Conservation (phyloP, 2,113 vertebrate species). For the Paratilapia polleni region DNA sequence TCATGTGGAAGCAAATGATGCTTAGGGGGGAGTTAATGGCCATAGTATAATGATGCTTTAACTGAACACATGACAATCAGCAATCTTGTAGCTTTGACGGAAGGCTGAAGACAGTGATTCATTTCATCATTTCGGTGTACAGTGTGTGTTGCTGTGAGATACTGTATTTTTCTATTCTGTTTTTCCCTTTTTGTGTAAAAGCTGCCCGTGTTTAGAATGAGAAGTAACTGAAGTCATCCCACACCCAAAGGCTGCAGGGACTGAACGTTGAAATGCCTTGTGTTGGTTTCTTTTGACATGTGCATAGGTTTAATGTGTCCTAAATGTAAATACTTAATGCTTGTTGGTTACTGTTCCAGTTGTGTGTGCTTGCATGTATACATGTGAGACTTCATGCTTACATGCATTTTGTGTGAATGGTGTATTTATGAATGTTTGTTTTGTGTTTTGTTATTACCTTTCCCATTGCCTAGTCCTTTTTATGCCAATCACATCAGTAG, state of each 20-base stretch:
- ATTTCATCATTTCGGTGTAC: conserved; percentile 17
- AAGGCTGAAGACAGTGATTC: conserved; percentile 31
- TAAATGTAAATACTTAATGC: conserved; percentile 73
- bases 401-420: conserved; percentile 62
- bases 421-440: conserved; percentile 75
- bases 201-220: conserved; percentile 9
- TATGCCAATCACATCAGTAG: conserved; percentile 37
- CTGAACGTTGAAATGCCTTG: conserved; percentile 56
- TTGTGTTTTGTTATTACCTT: conserved; percentile 47
- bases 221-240: conserved; percentile 37
- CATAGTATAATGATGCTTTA: not conserved
- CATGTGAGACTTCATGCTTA: conserved; percentile 21
- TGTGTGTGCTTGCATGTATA: conserved; percentile 27
- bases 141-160: conserved; percentile 46
- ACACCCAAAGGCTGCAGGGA: conserved; percentile 71
- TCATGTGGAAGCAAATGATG: not conserved
- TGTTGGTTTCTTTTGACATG: conserved; percentile 57
- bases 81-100: conserved; percentile 45
- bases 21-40: not conserved
- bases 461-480: conserved; percentile 53
- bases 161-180: conserved; percentile 49
- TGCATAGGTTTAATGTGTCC: conserved; percentile 64
- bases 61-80: conserved; percentile 62
- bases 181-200: conserved; percentile 31
- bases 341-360: conserved; percentile 18